Evolutionary conservation across 2,113 vertebrate species (phyloP).

Genomic region (Etheostoma cragini): DNA sequence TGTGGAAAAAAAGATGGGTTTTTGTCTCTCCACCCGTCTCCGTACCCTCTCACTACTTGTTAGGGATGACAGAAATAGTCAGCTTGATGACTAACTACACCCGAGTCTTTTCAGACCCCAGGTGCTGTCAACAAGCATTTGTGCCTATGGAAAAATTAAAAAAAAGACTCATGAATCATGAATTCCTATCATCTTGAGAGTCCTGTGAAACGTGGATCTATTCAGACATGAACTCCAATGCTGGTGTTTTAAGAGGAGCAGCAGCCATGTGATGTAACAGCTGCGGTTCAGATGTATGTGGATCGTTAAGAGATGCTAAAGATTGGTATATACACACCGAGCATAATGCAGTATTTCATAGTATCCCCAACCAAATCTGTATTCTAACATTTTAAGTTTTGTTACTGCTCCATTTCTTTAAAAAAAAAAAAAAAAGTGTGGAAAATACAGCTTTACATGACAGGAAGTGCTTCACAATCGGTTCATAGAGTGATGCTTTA

Average conservation of each 20-base stretch:
- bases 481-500: constrained; percentile 27
- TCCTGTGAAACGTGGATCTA: constrained; percentile 25
- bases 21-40: constrained; percentile 6
- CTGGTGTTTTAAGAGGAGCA: constrained; percentile 14
- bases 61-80: constrained; percentile 54
- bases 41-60: constrained; percentile 31
- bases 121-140: constrained; percentile 53
- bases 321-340: background rate
- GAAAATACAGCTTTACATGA: background rate
- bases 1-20: constrained; percentile 23
- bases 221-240: constrained; percentile 27
- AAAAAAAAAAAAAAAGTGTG: background rate
- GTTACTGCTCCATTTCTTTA: background rate
- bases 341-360: background rate
- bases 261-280: constrained; percentile 8
- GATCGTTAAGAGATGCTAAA: background rate
- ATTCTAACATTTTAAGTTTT: background rate
- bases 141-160: constrained; percentile 4
- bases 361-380: background rate
- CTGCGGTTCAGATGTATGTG: constrained; percentile 18
- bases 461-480: background rate
- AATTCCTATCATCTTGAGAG: constrained; percentile 29
- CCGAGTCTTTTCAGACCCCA: constrained; percentile 60
- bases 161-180: background rate
- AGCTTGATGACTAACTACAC: constrained; percentile 44